Conservation (phyloP, 2,797 vertebrate genomes). For the Pachyuromys duprasi region DNA sequence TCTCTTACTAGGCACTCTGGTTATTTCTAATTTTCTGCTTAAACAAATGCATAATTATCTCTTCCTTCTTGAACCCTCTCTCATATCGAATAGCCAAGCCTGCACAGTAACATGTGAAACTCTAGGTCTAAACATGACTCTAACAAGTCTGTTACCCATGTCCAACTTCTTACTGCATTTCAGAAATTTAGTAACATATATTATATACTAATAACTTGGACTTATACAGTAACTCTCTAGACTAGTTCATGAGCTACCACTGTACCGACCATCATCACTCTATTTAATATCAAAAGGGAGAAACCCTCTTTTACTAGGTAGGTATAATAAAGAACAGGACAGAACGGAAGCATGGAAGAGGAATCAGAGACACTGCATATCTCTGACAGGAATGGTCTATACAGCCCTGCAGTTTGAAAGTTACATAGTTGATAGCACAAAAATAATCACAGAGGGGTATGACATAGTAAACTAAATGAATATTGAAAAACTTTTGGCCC, state of each 20-base stretch:
- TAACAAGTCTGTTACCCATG: constrained; percentile 6
- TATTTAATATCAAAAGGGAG: neutral
- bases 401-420: neutral
- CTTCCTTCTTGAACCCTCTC: neutral
- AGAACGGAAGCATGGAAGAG: neutral
- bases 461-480: constrained; percentile 36
- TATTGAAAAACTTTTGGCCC: neutral
- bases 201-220: neutral
- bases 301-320: neutral
- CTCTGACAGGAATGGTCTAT: neutral
- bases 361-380: neutral
- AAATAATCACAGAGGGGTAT: neutral
- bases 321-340: neutral
- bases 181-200: neutral
- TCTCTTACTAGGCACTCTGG: neutral
- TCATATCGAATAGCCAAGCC: neutral
- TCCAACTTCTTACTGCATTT: neutral
- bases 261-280: neutral
- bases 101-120: neutral
- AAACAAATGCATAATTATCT: constrained; percentile 3
- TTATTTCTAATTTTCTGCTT: constrained; percentile 32
- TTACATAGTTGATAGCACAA: neutral
- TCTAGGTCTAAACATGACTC: neutral
- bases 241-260: neutral
- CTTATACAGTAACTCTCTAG: constrained; percentile 9